Percentiles rank a stretch among this genome's conserved stretches.
Evolutionary conservation across 2,888 invertebrate genomes (phyloP).

Genomic region (Digitonthophagus gazella): DNA sequence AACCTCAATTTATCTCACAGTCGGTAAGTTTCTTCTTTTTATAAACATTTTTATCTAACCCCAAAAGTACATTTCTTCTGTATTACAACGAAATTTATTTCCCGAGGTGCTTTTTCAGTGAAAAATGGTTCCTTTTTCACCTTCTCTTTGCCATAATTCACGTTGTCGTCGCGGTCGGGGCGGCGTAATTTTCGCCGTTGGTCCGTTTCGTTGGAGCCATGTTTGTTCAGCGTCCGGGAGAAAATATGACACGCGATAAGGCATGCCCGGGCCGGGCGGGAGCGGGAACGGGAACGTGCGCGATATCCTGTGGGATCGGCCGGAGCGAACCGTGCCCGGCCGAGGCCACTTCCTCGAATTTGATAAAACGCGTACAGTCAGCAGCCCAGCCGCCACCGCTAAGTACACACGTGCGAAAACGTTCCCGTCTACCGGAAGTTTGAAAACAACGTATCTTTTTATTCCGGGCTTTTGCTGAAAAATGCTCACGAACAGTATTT

Average conservation of each 20-base stretch:
- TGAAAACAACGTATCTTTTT: not conserved
- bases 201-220: slow-evolving; percentile 30
- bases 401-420: not conserved
- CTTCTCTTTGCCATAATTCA: not conserved
- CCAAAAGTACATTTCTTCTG: no score
- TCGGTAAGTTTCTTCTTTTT: slow-evolving; percentile 28
- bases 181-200: slow-evolving; percentile 43
- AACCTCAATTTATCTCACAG: slow-evolving; percentile 39
- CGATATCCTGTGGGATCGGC: slow-evolving; percentile 5
- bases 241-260: slow-evolving; percentile 50
- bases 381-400: not conserved
- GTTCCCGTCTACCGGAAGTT: not conserved
- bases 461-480: not conserved
- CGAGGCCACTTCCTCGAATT: slow-evolving; percentile 3
- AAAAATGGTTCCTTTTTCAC: no score
- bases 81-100: no score
- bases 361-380: not conserved
- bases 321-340: not conserved
- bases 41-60: no score
- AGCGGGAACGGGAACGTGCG: slow-evolving; percentile 9
- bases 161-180: slow-evolving; percentile 11
- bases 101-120: no score
- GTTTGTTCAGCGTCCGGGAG: slow-evolving; percentile 36
- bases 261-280: slow-evolving; percentile 45
- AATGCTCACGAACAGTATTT: not conserved